Evolutionary conservation across 2,797 vertebrate genomes (phyloP).

Genomic region (Phataginus tetradactyla): DNA sequence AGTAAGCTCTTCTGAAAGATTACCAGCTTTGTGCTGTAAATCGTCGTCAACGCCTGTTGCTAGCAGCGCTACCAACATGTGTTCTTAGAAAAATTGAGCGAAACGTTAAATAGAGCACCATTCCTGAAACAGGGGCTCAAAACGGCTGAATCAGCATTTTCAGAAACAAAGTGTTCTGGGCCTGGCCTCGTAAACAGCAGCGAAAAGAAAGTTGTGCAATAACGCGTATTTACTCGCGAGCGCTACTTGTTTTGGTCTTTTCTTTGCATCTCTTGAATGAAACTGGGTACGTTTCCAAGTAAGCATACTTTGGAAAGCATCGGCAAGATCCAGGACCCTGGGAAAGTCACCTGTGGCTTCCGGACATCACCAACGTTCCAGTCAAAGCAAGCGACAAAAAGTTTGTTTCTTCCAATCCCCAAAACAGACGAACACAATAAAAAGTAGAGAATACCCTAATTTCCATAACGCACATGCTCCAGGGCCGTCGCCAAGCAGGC

Average conservation of each 20-base stretch:
- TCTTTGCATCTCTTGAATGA: constrained; percentile 63
- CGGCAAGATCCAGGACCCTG: neutral
- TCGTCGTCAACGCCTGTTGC: constrained; percentile 58
- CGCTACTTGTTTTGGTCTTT: constrained; percentile 49
- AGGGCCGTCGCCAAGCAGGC: constrained; percentile 41
- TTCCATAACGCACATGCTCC: constrained; percentile 52
- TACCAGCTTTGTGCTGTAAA: constrained; percentile 49
- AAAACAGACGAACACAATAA: neutral
- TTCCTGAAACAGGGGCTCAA: constrained; percentile 79
- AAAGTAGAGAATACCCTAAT: constrained; percentile 50
- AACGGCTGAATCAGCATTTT: constrained; percentile 86
- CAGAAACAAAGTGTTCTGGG: constrained; percentile 76
- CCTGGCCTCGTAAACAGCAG: constrained; percentile 66
- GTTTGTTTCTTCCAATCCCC: constrained; percentile 8
- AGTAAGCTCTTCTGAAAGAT: constrained; percentile 1
- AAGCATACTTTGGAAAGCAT: neutral
- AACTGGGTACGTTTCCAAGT: neutral
- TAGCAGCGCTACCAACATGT: constrained; percentile 67
- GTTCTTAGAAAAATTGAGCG: constrained; percentile 71
- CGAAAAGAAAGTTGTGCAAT: constrained; percentile 71
- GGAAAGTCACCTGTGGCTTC: constrained; percentile 69
- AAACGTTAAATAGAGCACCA: constrained; percentile 76
- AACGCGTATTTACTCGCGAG: constrained; percentile 43
- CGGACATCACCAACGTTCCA: neutral
- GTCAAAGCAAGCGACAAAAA: neutral